These are phyloP conservation scores for Eulemur rubriventer DNA, from an alignment of 2,797 vertebrate genomes.

Conservation along the genomic window DNA sequence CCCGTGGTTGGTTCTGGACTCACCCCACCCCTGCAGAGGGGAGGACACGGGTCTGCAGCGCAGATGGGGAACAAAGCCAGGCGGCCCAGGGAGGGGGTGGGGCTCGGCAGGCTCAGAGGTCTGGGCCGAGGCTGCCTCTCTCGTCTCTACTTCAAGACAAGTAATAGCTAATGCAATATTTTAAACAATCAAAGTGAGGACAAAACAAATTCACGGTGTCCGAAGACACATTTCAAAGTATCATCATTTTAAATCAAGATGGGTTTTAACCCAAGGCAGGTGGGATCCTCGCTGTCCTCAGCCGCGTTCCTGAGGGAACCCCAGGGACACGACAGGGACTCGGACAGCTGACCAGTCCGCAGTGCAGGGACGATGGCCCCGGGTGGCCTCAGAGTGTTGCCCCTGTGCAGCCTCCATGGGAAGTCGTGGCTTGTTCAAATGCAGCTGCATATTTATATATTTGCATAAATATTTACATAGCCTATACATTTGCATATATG, in stretches of 20 bases:
- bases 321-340: too few species aligned
- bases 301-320: neutral
- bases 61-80: neutral
- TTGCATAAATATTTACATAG: too few species aligned
- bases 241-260: neutral
- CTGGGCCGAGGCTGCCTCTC: neutral
- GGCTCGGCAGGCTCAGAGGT: too few species aligned
- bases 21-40: too few species aligned
- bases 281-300: neutral
- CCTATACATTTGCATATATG: neutral
- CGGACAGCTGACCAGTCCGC: too few species aligned
- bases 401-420: too few species aligned
- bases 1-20: neutral
- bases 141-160: neutral
- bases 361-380: too few species aligned
- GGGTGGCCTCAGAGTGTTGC: too few species aligned
- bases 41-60: neutral
- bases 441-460: too few species aligned
- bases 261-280: rapidly evolving
- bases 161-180: neutral
- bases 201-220: neutral
- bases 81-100: neutral
- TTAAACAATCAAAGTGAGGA: neutral
- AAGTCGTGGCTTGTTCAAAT: too few species aligned
- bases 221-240: neutral